Evolutionary conservation across 2,113 vertebrate genomes (phyloP), one percentile per base, ranked within the genome.

Genomic region (Cacatua alba): DNA sequence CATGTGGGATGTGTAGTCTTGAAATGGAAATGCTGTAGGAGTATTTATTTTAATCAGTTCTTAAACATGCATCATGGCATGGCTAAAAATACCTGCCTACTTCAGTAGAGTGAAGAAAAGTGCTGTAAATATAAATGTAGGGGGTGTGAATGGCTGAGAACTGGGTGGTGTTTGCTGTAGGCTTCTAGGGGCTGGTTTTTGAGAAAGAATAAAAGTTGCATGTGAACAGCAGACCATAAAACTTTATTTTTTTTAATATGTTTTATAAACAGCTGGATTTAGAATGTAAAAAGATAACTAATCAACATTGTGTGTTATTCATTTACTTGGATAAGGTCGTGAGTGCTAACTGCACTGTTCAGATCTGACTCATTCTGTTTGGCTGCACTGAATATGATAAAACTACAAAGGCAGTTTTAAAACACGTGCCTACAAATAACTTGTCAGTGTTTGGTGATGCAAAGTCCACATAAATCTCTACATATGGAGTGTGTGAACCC

Each of bases 31-130:
- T 71, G 75, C 79, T 88, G 55, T 84, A 85, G 94, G 90, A 91
- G 57, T 95, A 69, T 95, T 96, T 88, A 89, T 97, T 97, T 96
- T 89, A 95, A 90, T 95, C 88, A 82, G 1, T 92, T 90, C 91
- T 95, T 95, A 92, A 90, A 89, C 80, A 80, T 57, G 44, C 51
- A 80, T 89, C 18, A 17, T 89, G 57, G 52, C 86, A 91, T 35
- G 83, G 65, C 87, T 95, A 88, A 97, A 97, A 97, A 95, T 86
- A 78, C 71, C 63, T 96, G 59, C 80, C 39, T 92, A 9, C 71
- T 74, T 93, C 62, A 49, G 82, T 4, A 52, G 90, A 93, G 67
- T 75, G 90, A 93, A 80, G 59, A 86, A 75, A 49, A 92, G 62
- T 4, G 0, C 69, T 93, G 72, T 92, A 93, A 95, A 91, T 82